A percentile compares a stretch with the other conserved stretches of the same genome.
Conservation (phyloP, 2,797 vertebrate species). For the Acanthornis magna region DNA sequence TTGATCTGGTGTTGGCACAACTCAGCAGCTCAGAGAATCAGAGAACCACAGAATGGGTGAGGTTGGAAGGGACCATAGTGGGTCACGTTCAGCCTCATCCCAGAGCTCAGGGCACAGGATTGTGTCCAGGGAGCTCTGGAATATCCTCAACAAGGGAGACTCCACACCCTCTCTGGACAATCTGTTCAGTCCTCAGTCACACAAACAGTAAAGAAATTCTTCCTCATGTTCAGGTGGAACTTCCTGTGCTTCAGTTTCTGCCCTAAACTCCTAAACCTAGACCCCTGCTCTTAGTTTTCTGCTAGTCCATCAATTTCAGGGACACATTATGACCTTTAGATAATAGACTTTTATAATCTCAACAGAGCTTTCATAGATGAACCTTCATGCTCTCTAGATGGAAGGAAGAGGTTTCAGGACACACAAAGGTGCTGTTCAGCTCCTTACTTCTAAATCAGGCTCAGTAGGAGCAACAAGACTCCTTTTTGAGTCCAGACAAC, state of each 20-base stretch:
- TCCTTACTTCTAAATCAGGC: background rate
- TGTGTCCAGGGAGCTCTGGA: background rate
- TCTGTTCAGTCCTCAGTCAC: background rate
- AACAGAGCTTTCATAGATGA: background rate
- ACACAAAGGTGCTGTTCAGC: rapidly evolving
- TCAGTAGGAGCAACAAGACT: rapidly evolving
- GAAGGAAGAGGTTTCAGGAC: background rate
- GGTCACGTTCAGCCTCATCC: background rate
- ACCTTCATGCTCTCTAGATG: rapidly evolving
- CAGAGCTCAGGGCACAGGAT: background rate
- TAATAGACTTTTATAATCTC: background rate
- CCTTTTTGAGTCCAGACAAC: background rate
- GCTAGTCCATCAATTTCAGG: background rate
- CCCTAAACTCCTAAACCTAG: background rate
- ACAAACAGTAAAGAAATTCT: background rate
- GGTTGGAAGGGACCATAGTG: background rate
- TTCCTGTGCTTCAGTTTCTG: background rate
- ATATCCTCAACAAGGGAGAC: background rate
- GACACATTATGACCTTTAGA: background rate
- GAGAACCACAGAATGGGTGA: background rate
- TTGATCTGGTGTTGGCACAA: background rate
- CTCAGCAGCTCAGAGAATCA: rapidly evolving
- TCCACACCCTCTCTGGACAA: background rate
- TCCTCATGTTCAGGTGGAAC: background rate
- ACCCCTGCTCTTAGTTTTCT: background rate